Base-by-base conservation (phyloP, 2,888 invertebrate genomes). In the Neria commutata region DNA sequence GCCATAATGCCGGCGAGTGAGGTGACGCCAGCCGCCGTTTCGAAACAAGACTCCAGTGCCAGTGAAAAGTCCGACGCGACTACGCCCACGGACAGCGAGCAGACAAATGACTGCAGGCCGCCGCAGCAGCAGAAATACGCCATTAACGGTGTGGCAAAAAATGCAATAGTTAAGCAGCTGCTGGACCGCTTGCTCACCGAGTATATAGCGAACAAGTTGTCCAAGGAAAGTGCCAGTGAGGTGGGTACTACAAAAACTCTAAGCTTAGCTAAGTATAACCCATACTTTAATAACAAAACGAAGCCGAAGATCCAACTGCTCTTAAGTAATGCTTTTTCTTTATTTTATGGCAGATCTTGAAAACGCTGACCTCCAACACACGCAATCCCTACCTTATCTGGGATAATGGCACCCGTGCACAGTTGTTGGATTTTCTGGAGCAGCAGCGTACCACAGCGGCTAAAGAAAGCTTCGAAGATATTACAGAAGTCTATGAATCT, bases 371-470 rank as follows among this genome's bases (percentile, higher is more conserved):
- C 70, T 95, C 95, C 37, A 99, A 99, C 82, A 92, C 94, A 75
- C 91, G 94, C 66, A 96, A 92, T 74, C 99, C 99, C 0, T 97
- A 98, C 82, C 85, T 99, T 24, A 91, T 99, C 45, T 99, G 99
- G 99, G 94, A 99, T 83, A 99, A 99, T 83, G 91, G 92, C 6
- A 98, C 98, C 0, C 86, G 99, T 66, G 93, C 93, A 0, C 98
- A 99, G 81, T 84, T 99, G 1, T 85, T 88, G 40, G 98, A 98
- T 75, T 94, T 93, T 76, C 84, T 99, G 4, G 90, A 91, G 62
- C 86, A 85, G 49, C 89, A 91, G 73, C 85, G 90, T 26, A 73
- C 73, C 23, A 70, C 75, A 2, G 73, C 79, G 4, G 74, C 75
- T 2, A 81, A 76, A 58, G 81, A 81, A 62, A 73, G 76, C 33